Evolutionary conservation across 2,113 vertebrate species (phyloP).

Genomic region (Barbus barbus): DNA sequence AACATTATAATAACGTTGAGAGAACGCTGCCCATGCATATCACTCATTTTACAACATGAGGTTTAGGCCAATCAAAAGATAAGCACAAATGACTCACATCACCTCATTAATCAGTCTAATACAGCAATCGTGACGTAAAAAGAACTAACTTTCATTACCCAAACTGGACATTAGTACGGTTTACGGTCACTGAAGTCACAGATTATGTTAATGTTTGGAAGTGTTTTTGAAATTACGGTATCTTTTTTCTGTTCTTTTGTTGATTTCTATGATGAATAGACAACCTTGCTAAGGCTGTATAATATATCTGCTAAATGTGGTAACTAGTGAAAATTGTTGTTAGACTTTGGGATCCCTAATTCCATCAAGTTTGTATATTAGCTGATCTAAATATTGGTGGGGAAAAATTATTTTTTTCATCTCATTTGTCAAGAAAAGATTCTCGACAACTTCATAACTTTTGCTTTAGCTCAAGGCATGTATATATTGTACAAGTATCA

Average conservation of each 20-base stretch:
- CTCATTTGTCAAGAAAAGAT: slow-evolving; percentile 60
- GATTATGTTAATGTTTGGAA: slow-evolving; percentile 45
- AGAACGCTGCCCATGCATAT: background rate
- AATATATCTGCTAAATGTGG: slow-evolving; percentile 81
- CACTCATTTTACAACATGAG: background rate
- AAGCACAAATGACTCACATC: slow-evolving; percentile 17
- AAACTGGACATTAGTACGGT: background rate
- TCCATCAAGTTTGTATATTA: slow-evolving; percentile 80
- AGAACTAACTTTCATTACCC: background rate
- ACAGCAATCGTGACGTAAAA: background rate
- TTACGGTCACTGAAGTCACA: slow-evolving; percentile 7
- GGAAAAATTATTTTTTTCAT: slow-evolving; percentile 40
- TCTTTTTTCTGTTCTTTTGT: slow-evolving; percentile 63
- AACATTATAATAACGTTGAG: background rate
- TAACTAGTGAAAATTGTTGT: slow-evolving; percentile 79
- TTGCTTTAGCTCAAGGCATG: slow-evolving; percentile 72
- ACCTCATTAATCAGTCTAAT: background rate
- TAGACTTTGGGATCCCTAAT: slow-evolving; percentile 73
- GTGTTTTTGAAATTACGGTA: slow-evolving; percentile 59
- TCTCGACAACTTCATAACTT: slow-evolving; percentile 58
- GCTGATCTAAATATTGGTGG: slow-evolving; percentile 70
- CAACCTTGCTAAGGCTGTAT: slow-evolving; percentile 76
- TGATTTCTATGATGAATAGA: slow-evolving; percentile 59
- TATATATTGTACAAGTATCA: slow-evolving; percentile 77
- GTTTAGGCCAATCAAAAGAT: background rate